These are phyloP conservation scores for Meloidogyne chitwoodi DNA, from an alignment of 1,140 invertebrate genomes.

Conservation along the genomic window DNA sequence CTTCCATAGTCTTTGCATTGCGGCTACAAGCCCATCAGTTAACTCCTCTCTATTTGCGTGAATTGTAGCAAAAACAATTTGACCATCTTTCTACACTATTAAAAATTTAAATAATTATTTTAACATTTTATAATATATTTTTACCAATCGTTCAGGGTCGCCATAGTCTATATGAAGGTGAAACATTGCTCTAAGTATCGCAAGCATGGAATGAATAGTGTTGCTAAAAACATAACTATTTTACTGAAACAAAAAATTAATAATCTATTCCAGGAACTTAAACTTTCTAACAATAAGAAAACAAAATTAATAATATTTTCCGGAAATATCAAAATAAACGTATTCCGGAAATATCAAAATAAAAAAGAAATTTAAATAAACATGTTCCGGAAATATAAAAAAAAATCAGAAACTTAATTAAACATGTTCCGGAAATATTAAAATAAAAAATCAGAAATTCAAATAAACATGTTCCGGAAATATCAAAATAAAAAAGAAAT, in stretches of 20 bases:
- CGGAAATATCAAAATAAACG: neutral
- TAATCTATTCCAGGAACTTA: no score
- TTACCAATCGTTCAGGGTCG: constrained; percentile 54
- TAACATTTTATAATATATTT: neutral
- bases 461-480: neutral
- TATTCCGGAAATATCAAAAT: neutral
- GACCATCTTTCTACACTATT: constrained; percentile 52
- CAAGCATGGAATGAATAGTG: constrained; percentile 57
- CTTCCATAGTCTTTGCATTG: constrained; percentile 62
- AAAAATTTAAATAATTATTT: neutral
- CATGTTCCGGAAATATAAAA: no score
- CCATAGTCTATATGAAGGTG: constrained; percentile 58
- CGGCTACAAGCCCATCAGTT: constrained; percentile 53
- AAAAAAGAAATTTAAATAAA: neutral
- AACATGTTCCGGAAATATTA: no score
- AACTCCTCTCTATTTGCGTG: constrained; percentile 59
- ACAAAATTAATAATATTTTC: no score
- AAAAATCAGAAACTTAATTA: no score
- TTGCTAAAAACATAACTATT: constrained; percentile 41
- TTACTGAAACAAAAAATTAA: no score
- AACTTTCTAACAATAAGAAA: no score
- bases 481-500: neutral
- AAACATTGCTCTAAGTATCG: constrained; percentile 59
- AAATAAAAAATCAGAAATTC: neutral
- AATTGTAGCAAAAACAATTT: constrained; percentile 59